These are phyloP conservation scores for Conger conger DNA, from an alignment of 2,113 vertebrate genomes.

Conservation along the genomic window DNA sequence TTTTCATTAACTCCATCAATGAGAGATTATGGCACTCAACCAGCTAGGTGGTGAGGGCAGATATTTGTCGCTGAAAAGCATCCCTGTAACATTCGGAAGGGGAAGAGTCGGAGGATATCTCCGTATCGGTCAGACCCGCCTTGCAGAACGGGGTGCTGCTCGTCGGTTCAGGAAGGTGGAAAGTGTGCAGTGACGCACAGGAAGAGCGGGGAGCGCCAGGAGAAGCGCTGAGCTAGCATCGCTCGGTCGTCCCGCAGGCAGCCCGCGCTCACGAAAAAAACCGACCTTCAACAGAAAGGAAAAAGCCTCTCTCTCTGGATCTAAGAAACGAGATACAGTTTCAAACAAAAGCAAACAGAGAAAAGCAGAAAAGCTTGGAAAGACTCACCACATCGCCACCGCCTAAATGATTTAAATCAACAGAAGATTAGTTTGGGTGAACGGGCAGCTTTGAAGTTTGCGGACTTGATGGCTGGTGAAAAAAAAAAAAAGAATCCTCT, in stretches of 20 bases:
- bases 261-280: background rate
- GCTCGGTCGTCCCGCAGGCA: background rate
- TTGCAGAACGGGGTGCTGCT: background rate
- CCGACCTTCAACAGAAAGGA: background rate
- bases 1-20: background rate
- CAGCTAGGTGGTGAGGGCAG: background rate
- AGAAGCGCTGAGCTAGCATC: background rate
- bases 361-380: background rate
- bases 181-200: background rate
- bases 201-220: background rate
- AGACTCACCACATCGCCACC: background rate
- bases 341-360: background rate
- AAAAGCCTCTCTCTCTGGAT: background rate
- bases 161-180: background rate
- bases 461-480: background rate
- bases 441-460: background rate
- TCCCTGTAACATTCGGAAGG: background rate
- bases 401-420: background rate
- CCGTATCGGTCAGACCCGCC: background rate
- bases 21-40: background rate
- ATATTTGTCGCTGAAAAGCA: background rate
- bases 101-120: background rate
- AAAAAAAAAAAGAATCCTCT: no score
- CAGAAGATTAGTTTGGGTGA: background rate
- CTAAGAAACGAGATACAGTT: background rate